A percentile compares a stretch with the other conserved stretches of the same genome.
phyloP scores from a whole-genome alignment of 2,888 invertebrate genomes.

The Mylabris sibirica region DNA sequence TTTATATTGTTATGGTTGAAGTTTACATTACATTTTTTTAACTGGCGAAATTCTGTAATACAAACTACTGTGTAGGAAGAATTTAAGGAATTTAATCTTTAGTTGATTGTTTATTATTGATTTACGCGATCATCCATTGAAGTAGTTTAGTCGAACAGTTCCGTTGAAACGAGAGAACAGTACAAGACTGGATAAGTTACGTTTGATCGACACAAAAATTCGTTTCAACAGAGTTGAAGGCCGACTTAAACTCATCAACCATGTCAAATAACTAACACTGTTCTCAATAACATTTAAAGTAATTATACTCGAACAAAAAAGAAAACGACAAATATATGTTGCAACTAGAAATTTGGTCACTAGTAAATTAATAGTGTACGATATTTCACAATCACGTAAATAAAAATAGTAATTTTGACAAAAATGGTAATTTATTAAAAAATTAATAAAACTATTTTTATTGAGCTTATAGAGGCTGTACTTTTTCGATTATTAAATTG shows the following conservation, averaged over 20 bases:
- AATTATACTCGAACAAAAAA: background rate
- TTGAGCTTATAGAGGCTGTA: background rate
- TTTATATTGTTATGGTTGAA: background rate
- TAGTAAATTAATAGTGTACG: background rate
- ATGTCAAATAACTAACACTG: background rate
- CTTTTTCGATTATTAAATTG: background rate
- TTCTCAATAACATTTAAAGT: background rate
- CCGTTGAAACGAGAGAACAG: background rate
- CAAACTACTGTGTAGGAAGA: conserved; percentile 4
- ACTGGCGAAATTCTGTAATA: background rate
- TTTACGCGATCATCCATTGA: conserved; percentile 2
- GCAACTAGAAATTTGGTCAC: background rate
- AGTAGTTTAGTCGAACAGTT: background rate
- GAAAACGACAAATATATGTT: background rate
- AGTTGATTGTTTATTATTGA: conserved; percentile 5
- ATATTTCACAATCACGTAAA: no score
- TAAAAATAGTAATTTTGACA: no score
- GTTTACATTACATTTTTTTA: background rate
- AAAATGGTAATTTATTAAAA: no score
- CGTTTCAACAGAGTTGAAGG: background rate
- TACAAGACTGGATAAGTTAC: background rate
- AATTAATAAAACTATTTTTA: no score
- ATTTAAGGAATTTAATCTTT: conserved; percentile 8
- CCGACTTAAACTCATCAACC: background rate
- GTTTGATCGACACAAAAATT: background rate